Conservation (phyloP, 2,797 vertebrate species). For the Onychomys torridus region DNA sequence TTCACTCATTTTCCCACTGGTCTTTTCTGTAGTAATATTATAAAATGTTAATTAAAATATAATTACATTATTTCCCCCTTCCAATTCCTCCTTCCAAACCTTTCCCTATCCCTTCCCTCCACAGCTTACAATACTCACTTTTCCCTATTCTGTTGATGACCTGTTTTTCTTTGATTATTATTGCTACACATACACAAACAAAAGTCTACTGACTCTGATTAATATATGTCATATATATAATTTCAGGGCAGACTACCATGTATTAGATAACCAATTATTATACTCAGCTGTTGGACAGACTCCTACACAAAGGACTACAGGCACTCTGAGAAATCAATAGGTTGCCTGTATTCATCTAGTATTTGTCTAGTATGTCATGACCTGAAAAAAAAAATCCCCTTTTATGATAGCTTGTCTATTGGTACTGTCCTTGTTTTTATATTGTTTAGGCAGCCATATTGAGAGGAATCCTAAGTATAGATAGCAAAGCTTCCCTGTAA, state of each 20-base stretch:
- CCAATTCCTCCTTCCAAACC: background rate
- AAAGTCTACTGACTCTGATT: background rate
- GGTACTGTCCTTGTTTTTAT: background rate
- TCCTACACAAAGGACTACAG: background rate
- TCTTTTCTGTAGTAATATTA: background rate
- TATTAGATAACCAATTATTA: background rate
- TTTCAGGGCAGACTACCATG: background rate
- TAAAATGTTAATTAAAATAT: background rate
- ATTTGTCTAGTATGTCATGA: background rate
- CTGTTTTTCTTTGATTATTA: background rate
- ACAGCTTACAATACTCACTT: background rate
- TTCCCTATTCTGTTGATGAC: background rate
- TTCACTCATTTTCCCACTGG: too few relatives aligned
- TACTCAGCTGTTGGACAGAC: rapidly evolving
- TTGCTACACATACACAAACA: background rate
- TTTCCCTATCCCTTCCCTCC: background rate
- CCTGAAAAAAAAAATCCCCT: background rate
- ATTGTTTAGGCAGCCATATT: background rate
- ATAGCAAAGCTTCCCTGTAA: background rate
- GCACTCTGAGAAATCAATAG: background rate
- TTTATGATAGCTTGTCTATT: background rate
- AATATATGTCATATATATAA: too few relatives aligned
- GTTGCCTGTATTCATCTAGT: background rate
- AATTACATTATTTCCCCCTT: background rate
- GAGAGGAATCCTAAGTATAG: background rate